Percentiles rank a stretch among this genome's conserved stretches.
These are phyloP conservation scores for Drosophila siamana DNA, from an alignment of 2,888 invertebrate genomes.

Conservation along the genomic window DNA sequence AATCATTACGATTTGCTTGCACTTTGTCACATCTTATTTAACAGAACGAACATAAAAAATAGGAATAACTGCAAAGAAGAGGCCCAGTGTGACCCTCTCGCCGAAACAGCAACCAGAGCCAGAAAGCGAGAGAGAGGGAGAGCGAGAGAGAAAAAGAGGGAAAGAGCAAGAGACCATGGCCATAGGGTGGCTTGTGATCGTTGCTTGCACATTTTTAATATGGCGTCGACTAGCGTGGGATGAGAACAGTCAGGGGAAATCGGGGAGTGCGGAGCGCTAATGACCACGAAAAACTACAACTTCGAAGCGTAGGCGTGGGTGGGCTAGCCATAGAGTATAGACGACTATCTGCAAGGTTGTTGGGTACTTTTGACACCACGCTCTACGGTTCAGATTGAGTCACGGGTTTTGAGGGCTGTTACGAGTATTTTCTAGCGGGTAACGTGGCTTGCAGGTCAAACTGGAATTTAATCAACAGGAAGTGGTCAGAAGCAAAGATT, in stretches of 20 bases:
- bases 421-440: constrained; percentile 34
- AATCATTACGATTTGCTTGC: constrained; percentile 53
- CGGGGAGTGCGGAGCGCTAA: constrained; percentile 24
- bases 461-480: constrained; percentile 68
- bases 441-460: constrained; percentile 29
- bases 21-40: constrained; percentile 75
- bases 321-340: constrained; percentile 48
- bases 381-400: constrained; percentile 60
- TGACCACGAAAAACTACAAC: not conserved
- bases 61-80: constrained; percentile 29
- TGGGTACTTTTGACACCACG: constrained; percentile 43
- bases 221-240: constrained; percentile 62
- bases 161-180: constrained; percentile 16
- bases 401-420: constrained; percentile 50
- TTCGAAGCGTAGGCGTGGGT: constrained; percentile 62
- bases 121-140: constrained; percentile 5
- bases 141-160: not conserved
- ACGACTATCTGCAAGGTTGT: constrained; percentile 11
- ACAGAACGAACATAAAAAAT: constrained; percentile 30
- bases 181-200: constrained; percentile 51
- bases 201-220: constrained; percentile 38
- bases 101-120: constrained; percentile 13
- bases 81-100: constrained; percentile 43
- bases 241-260: not conserved
- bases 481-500: constrained; percentile 48